phyloP scores from a whole-genome alignment of 2,113 vertebrate genomes.

The Acanthochromis polyacanthus region DNA sequence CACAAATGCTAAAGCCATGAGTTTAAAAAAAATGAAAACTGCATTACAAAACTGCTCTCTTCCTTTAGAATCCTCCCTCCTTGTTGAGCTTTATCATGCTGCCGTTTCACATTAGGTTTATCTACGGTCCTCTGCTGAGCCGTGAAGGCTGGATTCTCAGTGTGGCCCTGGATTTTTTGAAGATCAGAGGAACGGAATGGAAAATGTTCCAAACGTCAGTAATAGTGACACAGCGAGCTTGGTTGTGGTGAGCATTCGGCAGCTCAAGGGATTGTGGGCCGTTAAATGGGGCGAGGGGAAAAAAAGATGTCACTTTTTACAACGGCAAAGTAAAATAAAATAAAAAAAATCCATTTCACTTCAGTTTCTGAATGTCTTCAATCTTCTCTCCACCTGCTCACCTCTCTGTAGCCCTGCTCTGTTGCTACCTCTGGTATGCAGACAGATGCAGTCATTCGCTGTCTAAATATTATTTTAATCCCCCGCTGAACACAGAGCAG shows the following conservation, averaged over 20 bases:
- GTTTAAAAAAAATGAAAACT: slow-evolving; percentile 40
- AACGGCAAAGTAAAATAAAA: not conserved
- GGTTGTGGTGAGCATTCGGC: not conserved
- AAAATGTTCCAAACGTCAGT: slow-evolving; percentile 44
- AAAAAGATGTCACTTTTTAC: slow-evolving; percentile 52
- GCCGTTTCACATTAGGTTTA: slow-evolving; percentile 43
- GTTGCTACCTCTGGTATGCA: slow-evolving; percentile 34
- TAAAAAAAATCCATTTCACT: slow-evolving; percentile 12
- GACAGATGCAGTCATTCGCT: slow-evolving; percentile 33
- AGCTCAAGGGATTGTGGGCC: slow-evolving; percentile 53
- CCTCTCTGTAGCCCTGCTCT: not conserved
- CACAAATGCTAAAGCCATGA: not conserved
- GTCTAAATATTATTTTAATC: slow-evolving; percentile 54
- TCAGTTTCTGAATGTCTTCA: not conserved
- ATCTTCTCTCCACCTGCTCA: slow-evolving; percentile 40
- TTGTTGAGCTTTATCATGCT: slow-evolving; percentile 29
- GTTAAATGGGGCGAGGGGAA: slow-evolving; percentile 26
- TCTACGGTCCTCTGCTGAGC: not conserved
- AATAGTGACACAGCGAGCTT: slow-evolving; percentile 34
- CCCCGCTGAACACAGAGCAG: slow-evolving; percentile 31
- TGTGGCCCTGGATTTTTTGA: slow-evolving; percentile 13
- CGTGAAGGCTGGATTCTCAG: slow-evolving; percentile 36
- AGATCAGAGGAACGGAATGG: slow-evolving; percentile 52
- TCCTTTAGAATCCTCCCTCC: slow-evolving; percentile 10
- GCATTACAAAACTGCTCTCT: not conserved